Base-by-base conservation (phyloP, 2,888 invertebrate genomes). In the Pseudeuparius sepicola region DNA sequence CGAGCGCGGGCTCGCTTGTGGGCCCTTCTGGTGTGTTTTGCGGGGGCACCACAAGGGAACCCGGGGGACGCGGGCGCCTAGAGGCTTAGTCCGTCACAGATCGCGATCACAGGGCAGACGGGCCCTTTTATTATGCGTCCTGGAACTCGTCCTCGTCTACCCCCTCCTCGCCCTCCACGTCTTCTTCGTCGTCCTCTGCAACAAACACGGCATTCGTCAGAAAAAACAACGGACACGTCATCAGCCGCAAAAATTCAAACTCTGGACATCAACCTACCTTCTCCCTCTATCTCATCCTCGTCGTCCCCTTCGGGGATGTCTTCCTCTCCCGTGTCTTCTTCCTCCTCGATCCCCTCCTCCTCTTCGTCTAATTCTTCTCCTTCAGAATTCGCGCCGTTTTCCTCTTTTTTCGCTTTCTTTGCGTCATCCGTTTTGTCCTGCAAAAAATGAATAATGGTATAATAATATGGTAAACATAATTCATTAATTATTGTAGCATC, bases 401-500 rank as follows among this genome's bases (percentile, higher is more conserved):
- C 81, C 56, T 81, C 81, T 66, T 80, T 82, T 68, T 78, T 79
- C 64, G 77, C 75, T 66, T 82, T 82, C 67, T 83, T 83, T 47
- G 75, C 73, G 41, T 81, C 81, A 37, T 79, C 77, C 46, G 67
- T 67, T 65, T 81, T 81, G 47, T 81, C 81, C 80, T 81, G 59
- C 17, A 51, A 31, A 52, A 49, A 44, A 24, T 13, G 37, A 40
- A 32, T 12, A n/a, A n/a, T n/a, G n/a, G n/a, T n/a, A n/a, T n/a
- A n/a, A n/a, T n/a, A n/a, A n/a, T n/a, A n/a, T n/a, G n/a, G n/a
- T n/a, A n/a, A n/a, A n/a, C n/a, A n/a, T n/a, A n/a, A n/a, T n/a
- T n/a, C n/a, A n/a, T n/a, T n/a, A n/a, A n/a, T n/a, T n/a, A n/a
- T n/a, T n/a, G n/a, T n/a, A n/a, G n/a, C n/a, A n/a, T n/a, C n/a